Evolutionary conservation across 1,140 invertebrate species (phyloP).

Genomic region (Brachionus sp.): DNA sequence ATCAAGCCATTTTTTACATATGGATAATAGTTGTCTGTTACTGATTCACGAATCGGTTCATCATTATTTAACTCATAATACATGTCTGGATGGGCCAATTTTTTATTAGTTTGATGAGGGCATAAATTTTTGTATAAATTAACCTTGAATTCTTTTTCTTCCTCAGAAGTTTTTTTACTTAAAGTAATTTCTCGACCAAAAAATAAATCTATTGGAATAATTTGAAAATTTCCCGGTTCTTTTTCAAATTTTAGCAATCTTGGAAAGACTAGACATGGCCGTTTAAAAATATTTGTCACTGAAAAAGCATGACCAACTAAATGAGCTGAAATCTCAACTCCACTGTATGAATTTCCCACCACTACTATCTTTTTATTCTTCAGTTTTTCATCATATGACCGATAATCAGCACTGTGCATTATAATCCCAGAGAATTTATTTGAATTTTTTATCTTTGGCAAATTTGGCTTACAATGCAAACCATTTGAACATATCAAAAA

Average conservation of each 20-base stretch:
- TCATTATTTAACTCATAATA: background rate
- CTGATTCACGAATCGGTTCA: background rate
- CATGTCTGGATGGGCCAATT: background rate
- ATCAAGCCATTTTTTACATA: background rate
- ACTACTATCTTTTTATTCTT: conserved; percentile 9
- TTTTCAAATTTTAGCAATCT: background rate
- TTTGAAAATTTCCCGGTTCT: background rate
- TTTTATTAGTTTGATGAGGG: background rate
- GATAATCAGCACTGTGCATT: conserved; percentile 26
- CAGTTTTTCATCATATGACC: background rate
- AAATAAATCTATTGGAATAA: conserved; percentile 30
- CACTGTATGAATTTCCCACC: conserved; percentile 21
- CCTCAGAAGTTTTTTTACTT: background rate
- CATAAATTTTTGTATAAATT: background rate
- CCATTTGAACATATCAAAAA: conserved; percentile 17
- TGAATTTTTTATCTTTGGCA: background rate
- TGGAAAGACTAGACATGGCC: background rate
- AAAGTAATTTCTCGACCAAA: background rate
- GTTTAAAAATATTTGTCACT: background rate
- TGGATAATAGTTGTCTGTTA: background rate
- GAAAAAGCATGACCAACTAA: background rate
- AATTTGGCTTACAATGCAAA: background rate
- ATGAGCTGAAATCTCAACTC: conserved; percentile 7
- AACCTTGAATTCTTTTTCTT: background rate
- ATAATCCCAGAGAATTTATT: background rate